phyloP scores from a whole-genome alignment of 2,113 vertebrate species.

The Arizona elegans region DNA sequence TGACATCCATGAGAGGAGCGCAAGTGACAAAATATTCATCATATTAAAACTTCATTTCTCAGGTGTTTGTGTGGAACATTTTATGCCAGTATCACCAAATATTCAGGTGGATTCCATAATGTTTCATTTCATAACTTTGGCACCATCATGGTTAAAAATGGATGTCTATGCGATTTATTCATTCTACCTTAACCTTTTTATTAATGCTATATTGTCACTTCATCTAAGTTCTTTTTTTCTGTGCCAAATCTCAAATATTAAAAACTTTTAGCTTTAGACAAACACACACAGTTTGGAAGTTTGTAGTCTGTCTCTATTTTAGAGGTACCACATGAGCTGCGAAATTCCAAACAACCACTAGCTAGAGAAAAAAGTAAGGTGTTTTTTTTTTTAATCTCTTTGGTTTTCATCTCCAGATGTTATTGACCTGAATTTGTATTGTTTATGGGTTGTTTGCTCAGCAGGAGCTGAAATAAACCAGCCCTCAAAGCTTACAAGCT shows the following conservation, averaged over 20 bases:
- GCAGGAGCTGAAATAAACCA: slow-evolving; percentile 32
- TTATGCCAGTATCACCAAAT: not conserved
- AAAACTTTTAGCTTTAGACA: not conserved
- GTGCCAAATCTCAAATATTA: not conserved
- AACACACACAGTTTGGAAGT: not conserved
- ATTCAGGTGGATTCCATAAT: not conserved
- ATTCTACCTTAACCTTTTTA: not conserved
- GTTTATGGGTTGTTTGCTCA: slow-evolving; percentile 20
- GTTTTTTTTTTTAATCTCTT: not conserved
- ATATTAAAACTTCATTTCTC: not conserved
- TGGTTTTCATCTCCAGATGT: slow-evolving; percentile 14
- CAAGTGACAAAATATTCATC: not conserved
- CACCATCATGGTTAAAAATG: not conserved
- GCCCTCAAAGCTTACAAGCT: slow-evolving; percentile 7
- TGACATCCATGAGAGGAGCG: not conserved
- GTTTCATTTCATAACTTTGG: not conserved
- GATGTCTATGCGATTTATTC: not conserved
- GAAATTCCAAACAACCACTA: not conserved
- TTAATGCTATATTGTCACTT: not conserved
- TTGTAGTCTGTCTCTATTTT: not conserved
- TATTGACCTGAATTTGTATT: not conserved
- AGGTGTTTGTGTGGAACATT: not conserved
- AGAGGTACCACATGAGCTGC: not conserved
- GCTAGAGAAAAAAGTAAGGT: not conserved
- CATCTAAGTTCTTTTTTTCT: not conserved